Conservation (phyloP, 2,113 vertebrate species). For the Candoia aspera region DNA sequence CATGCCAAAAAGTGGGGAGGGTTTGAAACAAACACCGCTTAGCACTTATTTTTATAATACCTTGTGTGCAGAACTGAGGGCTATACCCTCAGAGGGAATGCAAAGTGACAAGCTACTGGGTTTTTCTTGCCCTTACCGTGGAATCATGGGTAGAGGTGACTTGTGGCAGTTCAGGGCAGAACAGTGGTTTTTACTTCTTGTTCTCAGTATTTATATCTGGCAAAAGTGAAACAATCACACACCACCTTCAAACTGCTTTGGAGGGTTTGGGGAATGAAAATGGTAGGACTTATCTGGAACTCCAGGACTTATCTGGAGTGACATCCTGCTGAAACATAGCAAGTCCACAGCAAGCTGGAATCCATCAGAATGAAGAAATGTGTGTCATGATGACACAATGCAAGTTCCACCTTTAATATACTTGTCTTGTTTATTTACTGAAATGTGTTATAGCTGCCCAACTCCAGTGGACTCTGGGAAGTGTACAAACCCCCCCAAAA, state of each 20-base stretch:
- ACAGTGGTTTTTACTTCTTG: background rate
- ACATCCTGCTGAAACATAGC: background rate
- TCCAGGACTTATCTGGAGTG: background rate
- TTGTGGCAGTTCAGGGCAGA: background rate
- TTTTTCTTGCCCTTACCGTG: too few species aligned
- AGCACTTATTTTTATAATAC: background rate
- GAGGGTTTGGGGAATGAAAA: background rate
- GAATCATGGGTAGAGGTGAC: too few species aligned
- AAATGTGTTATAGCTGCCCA: background rate
- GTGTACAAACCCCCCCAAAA: background rate
- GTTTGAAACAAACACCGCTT: background rate
- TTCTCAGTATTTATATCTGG: background rate
- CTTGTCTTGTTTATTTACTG: background rate
- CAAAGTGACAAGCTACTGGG: too few species aligned
- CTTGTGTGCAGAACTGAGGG: background rate
- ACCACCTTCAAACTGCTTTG: background rate
- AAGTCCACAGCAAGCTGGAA: background rate
- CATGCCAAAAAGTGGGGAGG: background rate
- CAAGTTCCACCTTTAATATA: background rate
- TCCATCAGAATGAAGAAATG: background rate
- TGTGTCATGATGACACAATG: background rate
- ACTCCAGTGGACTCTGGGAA: background rate
- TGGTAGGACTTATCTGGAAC: background rate
- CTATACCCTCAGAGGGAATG: background rate
- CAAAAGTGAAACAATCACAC: background rate